Evolutionary conservation across 1,140 invertebrate species (phyloP).

Genomic region (Grapholita molesta): DNA sequence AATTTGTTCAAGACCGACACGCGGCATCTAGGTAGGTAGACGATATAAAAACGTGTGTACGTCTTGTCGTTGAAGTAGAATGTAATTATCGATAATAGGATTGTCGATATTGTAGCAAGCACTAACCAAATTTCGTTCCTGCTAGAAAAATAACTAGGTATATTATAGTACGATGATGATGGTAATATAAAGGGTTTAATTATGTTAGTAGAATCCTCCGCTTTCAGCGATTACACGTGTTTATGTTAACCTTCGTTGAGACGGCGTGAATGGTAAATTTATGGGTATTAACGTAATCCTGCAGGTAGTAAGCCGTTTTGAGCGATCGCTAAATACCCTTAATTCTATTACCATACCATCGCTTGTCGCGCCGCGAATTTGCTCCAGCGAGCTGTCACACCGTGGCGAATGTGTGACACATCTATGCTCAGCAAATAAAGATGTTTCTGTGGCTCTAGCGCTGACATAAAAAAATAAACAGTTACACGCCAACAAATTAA

Average conservation of each 20-base stretch:
- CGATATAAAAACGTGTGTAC: too few species aligned
- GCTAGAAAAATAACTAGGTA: too few species aligned
- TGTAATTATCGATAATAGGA: too few species aligned
- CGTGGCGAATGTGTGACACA: not conserved
- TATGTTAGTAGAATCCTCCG: not conserved
- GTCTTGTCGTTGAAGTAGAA: too few species aligned
- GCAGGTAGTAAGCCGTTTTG: not conserved
- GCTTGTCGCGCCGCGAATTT: not conserved
- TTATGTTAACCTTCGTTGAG: not conserved
- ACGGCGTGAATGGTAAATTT: not conserved
- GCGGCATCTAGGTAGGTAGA: too few species aligned
- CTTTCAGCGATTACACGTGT: not conserved
- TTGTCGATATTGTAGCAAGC: too few species aligned
- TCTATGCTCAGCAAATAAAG: too few species aligned
- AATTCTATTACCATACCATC: constrained; percentile 3
- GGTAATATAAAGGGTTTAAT: not conserved
- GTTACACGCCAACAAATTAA: too few species aligned
- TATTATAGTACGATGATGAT: not conserved
- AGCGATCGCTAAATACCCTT: constrained; percentile 13
- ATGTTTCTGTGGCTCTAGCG: too few species aligned
- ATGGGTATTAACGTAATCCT: not conserved
- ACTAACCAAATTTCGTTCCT: too few species aligned
- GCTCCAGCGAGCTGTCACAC: not conserved
- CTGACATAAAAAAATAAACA: too few species aligned
- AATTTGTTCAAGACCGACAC: too few species aligned